Base-by-base conservation (phyloP, 2,113 vertebrate genomes). In the Oostethus manadensis region DNA sequence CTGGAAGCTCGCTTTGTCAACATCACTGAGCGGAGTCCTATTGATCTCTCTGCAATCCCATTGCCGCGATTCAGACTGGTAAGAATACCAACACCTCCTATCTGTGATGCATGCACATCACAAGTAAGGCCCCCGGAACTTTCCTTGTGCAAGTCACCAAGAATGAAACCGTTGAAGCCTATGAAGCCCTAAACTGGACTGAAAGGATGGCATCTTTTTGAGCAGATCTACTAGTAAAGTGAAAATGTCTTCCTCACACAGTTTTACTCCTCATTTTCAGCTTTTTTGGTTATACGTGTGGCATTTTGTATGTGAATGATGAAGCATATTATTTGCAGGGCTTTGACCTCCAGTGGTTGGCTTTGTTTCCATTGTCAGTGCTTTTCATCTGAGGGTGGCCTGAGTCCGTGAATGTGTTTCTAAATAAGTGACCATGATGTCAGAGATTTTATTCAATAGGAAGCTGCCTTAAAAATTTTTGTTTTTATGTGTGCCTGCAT, bases 1-100 rank as follows among this genome's bases (percentile, higher is more conserved):
- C 83, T 94, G 79, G 97, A 99, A 79, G 95, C 96, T 45, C 94
- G 94, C 60, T 98, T 99, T 79, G 92, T 99, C 79, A 94, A 93
- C 85, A 90, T 98, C 16, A 91, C 92, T 0, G 92, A 94, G 62
- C 90, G 97, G 56, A 90, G 93, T 69, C 97, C 97, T 7, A 82
- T 99, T 48, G 97, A 99, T 73, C 92, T 99, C 75, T 93, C 94
- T 64, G 92, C 92, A 69, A 96, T 99, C 18, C 96, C 96, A 0
- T 68, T 98, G 76, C 89, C 93, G 1, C 92, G 97, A 47, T 99
- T 98, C 85, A 94, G 88, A 69, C 92, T 99, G 94, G 97, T 98
- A 76, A 60, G 84, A 53, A 16, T 46, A 20, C 33, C 23, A 21
- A 55, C 4, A 40, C 38, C 14, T 40, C 10, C 38, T 11, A 40